phyloP scores from a whole-genome alignment of 2,797 vertebrate genomes.

The Enteromius paludinosus region DNA sequence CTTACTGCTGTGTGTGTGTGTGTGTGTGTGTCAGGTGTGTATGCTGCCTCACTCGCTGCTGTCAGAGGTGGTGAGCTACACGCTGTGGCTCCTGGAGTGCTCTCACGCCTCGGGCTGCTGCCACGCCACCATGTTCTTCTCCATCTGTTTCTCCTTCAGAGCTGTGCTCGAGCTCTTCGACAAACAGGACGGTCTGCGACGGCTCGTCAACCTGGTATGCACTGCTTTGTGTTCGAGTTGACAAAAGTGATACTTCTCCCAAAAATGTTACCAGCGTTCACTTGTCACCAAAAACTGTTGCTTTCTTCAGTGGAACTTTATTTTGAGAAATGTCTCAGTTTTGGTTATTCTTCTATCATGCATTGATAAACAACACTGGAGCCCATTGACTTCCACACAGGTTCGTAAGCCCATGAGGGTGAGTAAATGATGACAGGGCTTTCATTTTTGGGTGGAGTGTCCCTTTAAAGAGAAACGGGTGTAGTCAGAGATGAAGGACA shows the following conservation, averaged over 20 bases:
- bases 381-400: not conserved
- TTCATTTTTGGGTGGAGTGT: not conserved
- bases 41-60: constrained; percentile 95
- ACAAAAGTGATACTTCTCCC: no score
- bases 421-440: not conserved
- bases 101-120: constrained; percentile 98
- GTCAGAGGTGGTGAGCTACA: constrained; percentile 95
- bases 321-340: not conserved
- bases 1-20: not conserved
- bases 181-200: constrained; percentile 92
- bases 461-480: not conserved
- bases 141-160: constrained; percentile 98
- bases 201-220: constrained; percentile 93
- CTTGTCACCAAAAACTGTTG: not conserved
- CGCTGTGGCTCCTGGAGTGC: constrained; percentile 97
- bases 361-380: no score
- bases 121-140: constrained; percentile 99
- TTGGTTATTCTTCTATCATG: not conserved
- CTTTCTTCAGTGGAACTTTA: not conserved
- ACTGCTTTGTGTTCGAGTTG: not conserved
- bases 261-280: no score
- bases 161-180: constrained; percentile 97
- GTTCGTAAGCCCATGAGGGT: not conserved
- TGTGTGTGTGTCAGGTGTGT: constrained; percentile 81
- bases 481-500: not conserved